These are phyloP conservation scores for Uromys caudimaculatus DNA, from an alignment of 2,797 vertebrate genomes.

Conservation along the genomic window DNA sequence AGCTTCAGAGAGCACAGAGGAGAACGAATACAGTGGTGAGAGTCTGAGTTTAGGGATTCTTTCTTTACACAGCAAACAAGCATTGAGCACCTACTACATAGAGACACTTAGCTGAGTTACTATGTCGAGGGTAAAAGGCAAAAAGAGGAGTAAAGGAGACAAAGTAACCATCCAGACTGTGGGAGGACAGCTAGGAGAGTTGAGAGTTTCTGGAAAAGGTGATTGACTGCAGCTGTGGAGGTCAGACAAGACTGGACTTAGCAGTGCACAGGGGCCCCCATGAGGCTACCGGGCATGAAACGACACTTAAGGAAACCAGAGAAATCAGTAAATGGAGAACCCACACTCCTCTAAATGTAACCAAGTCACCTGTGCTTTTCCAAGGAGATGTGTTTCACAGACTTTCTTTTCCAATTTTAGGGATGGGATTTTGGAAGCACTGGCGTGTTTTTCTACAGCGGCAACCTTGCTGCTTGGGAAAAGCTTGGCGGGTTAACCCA, in stretches of 20 bases:
- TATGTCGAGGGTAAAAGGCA: constrained; percentile 36
- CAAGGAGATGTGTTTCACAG: constrained; percentile 39
- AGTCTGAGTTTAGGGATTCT: neutral
- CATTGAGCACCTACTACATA: neutral
- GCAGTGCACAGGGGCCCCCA: neutral
- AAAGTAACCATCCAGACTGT: neutral
- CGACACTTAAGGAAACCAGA: constrained; percentile 9
- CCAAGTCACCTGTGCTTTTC: constrained; percentile 40
- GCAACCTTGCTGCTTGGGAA: neutral
- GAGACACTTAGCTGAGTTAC: constrained; percentile 1
- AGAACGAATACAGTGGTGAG: neutral
- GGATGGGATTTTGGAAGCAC: neutral
- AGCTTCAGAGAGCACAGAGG: constrained; percentile 20
- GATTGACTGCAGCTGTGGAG: neutral
- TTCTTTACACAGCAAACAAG: constrained; percentile 22
- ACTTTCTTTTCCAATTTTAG: neutral
- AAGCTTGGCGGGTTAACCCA: constrained; percentile 43
- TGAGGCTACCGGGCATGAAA: neutral
- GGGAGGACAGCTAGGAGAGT: neutral
- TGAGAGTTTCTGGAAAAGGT: neutral
- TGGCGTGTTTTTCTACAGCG: neutral
- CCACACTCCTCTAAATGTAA: constrained; percentile 33
- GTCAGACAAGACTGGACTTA: neutral
- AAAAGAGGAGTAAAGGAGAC: constrained; percentile 36
- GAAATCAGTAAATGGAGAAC: constrained; percentile 52